Evolutionary conservation across 23 tunicate genomes (phyloP).

Genomic region (Trididemnum clinides): DNA sequence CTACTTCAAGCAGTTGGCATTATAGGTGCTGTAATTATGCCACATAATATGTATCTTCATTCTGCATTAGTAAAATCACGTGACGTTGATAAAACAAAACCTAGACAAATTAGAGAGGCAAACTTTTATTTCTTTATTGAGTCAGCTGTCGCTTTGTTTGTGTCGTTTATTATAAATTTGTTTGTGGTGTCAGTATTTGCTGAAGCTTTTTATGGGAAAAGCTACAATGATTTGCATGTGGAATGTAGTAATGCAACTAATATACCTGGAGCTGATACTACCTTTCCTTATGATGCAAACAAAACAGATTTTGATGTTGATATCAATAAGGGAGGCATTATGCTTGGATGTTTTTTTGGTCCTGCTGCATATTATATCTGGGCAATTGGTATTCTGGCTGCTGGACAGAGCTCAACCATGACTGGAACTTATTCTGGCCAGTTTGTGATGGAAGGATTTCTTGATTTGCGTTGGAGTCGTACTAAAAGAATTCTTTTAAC

Average conservation of each 20-base stretch:
- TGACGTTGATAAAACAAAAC: constrained; percentile 65
- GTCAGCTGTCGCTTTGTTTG: constrained; percentile 69
- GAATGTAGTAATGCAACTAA: constrained; percentile 50
- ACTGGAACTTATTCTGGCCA: constrained; percentile 96
- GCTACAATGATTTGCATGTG: constrained; percentile 36
- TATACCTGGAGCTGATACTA: constrained; percentile 46
- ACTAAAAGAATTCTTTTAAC: constrained; percentile 71
- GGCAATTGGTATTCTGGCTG: constrained; percentile 97
- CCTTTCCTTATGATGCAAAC: constrained; percentile 48
- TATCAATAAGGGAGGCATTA: constrained; percentile 79
- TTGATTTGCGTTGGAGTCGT: constrained; percentile 87
- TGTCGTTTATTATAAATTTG: constrained; percentile 82
- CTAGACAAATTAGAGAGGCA: constrained; percentile 73
- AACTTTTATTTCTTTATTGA: constrained; percentile 83
- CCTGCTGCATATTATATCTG: constrained; percentile 92
- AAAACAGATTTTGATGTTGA: constrained; percentile 57
- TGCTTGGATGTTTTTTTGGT: constrained; percentile 84
- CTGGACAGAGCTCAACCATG: constrained; percentile 98
- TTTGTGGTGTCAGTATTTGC: constrained; percentile 98
- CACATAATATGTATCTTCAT: constrained; percentile 92
- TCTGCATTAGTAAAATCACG: constrained; percentile 93
- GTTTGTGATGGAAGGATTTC: constrained; percentile 97
- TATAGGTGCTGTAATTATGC: constrained; percentile 96
- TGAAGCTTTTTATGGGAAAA: constrained; percentile 75
- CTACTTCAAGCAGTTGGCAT: constrained; percentile 90